These are phyloP conservation scores for Podarcis cretensis DNA, from an alignment of 2,113 vertebrate genomes.

Conservation along the genomic window DNA sequence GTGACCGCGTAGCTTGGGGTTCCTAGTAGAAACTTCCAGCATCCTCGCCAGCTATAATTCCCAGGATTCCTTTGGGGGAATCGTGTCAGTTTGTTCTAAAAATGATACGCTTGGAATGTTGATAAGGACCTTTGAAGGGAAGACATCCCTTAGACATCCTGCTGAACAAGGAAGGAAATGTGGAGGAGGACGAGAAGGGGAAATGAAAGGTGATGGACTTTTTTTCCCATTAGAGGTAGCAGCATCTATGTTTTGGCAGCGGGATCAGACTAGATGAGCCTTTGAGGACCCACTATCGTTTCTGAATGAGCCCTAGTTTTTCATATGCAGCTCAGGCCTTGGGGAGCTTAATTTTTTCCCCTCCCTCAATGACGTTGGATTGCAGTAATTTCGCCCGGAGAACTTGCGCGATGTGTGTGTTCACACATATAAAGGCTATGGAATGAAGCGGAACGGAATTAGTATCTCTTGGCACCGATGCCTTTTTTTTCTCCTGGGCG, in stretches of 20 bases:
- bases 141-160: background rate
- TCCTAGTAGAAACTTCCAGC: too few species aligned
- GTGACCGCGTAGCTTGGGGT: too few species aligned
- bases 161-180: background rate
- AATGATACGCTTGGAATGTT: background rate
- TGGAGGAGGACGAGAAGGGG: background rate
- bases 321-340: background rate
- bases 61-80: too few species aligned
- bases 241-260: too few species aligned
- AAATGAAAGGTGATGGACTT: too few species aligned
- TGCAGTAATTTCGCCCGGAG: background rate
- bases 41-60: too few species aligned
- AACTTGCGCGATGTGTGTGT: background rate
- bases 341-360: background rate
- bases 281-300: background rate
- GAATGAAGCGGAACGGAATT: slow-evolving; percentile 8
- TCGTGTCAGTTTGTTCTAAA: background rate
- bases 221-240: background rate
- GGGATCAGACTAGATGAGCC: background rate
- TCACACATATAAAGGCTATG: slow-evolving; percentile 6
- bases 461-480: background rate
- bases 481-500: background rate
- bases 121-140: background rate
- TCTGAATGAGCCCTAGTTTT: background rate
- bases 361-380: background rate